A percentile compares a stretch with the other conserved stretches of the same genome.
phyloP scores from a whole-genome alignment of 2,888 invertebrate genomes.

The Xestia ashworthii region DNA sequence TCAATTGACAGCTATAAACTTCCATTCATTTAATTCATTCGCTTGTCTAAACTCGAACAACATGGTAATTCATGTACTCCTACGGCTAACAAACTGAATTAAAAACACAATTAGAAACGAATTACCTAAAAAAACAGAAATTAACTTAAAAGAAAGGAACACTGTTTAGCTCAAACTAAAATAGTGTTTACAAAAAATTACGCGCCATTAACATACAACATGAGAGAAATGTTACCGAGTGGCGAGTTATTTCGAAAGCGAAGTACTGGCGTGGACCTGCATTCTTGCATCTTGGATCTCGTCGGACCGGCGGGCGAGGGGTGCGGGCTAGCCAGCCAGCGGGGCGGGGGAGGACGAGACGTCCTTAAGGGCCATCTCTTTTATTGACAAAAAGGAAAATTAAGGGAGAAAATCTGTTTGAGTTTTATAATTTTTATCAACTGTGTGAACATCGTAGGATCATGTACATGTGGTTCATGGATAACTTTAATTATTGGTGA shows the following conservation, averaged over 20 bases:
- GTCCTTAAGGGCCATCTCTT: slow-evolving; percentile 65
- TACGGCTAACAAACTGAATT: not conserved
- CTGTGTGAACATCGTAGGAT: not conserved
- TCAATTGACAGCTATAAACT: not conserved
- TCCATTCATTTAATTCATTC: not conserved
- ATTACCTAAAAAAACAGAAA: not conserved
- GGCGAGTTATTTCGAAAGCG: slow-evolving; percentile 85
- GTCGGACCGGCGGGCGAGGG: slow-evolving; percentile 82
- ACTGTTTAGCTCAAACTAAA: not conserved
- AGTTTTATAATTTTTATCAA: not conserved
- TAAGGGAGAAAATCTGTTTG: not conserved
- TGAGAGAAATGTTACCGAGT: slow-evolving; percentile 78
- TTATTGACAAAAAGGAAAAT: slow-evolving; percentile 30
- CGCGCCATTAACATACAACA: slow-evolving; percentile 54
- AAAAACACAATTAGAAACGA: not conserved
- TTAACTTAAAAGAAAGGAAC: not conserved
- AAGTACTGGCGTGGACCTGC: slow-evolving; percentile 80
- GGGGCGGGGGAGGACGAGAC: slow-evolving; percentile 32
- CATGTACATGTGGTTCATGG: not conserved
- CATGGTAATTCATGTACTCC: not conserved
- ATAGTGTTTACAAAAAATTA: slow-evolving; percentile 52
- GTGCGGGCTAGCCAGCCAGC: slow-evolving; percentile 62
- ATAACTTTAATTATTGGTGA: not conserved
- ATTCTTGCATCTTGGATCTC: slow-evolving; percentile 86
- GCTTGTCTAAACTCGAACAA: not conserved